Conservation (phyloP, 2,797 vertebrate genomes). For the Bovichtus diacanthus region DNA sequence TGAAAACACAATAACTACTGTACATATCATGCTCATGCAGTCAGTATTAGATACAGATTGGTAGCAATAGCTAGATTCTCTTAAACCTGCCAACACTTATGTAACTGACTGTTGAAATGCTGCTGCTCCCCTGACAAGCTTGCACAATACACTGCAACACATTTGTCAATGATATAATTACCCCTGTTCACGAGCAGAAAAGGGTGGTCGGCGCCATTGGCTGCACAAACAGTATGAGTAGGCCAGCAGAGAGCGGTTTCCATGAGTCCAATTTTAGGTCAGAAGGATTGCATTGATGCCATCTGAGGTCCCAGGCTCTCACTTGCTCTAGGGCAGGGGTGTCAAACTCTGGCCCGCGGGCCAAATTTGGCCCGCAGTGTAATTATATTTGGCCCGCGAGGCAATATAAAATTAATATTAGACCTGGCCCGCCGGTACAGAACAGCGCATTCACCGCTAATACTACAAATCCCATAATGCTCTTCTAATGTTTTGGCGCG, state of each 20-base stretch:
- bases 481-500: no score
- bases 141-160: slow-evolving; percentile 23
- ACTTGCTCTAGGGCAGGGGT: neutral
- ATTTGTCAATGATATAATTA: slow-evolving; percentile 27
- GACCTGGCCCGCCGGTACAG: no score
- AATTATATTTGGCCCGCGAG: no score
- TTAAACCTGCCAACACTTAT: slow-evolving; percentile 14
- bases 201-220: neutral
- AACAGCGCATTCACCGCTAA: no score
- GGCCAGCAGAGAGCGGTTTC: slow-evolving; percentile 12
- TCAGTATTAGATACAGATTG: neutral
- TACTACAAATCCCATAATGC: no score
- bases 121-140: slow-evolving; percentile 27
- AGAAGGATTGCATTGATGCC: neutral
- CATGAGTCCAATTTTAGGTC: neutral
- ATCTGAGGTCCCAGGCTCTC: slow-evolving; percentile 5
- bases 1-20: neutral
- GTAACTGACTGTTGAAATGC: slow-evolving; percentile 34
- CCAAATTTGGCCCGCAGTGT: no score
- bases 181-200: slow-evolving; percentile 7
- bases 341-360: no score
- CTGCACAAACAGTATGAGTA: neutral
- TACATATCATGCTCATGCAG: neutral
- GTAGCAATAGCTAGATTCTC: slow-evolving; percentile 2
- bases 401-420: no score